Evolutionary conservation across 2,797 vertebrate species (phyloP), one percentile per base, ranked within the genome.

Genomic region (Phoeniculus purpureus): DNA sequence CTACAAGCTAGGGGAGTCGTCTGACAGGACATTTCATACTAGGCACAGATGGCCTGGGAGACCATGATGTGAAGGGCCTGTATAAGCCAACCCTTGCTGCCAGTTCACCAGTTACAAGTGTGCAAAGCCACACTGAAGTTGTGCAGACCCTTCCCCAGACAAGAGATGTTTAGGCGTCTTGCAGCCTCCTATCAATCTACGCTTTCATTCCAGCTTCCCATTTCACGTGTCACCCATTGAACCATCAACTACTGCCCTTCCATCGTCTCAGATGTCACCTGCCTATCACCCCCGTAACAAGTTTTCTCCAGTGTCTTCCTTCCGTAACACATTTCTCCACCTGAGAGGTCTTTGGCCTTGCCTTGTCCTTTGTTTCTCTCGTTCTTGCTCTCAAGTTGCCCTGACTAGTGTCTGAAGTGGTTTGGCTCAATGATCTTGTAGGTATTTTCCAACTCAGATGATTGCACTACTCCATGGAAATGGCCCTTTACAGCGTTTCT

Each of bases 321-420:
- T 59, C 67, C 55, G n/a, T 60, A 77, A 79, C 32, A 61, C 3
- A 26, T 79, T 86, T 74, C 22, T 71, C 37, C 50, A 18, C 29
- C 47, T 61, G 27, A 80, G n/a, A 67, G 18, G 19, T 74, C 54
- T n/a, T 79, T 84, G 79, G 40, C 22, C 31, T 20, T 82, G 50
- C 6, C 81, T 80, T 91, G 90, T 70, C 29, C 54, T 64, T 76
- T 12, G 59, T 5, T 15, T 72, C 40, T 75, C 83, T 59, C 72
- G 52, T 45, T 84, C 77, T 60, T 88, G 27, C 29, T 76, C 51
- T 90, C 72, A 82, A 11, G 23, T 91, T 71, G 27, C 72, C 76
- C 47, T 50, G 54, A 37, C 20, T 5, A 67, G 32, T 27, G 11
- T 86, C 50, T 82, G 56, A 94, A 92, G 22, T 22, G 48, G 20